These are phyloP conservation scores for Coelinius sp. DNA, from an alignment of 2,888 invertebrate species.

Conservation along the genomic window DNA sequence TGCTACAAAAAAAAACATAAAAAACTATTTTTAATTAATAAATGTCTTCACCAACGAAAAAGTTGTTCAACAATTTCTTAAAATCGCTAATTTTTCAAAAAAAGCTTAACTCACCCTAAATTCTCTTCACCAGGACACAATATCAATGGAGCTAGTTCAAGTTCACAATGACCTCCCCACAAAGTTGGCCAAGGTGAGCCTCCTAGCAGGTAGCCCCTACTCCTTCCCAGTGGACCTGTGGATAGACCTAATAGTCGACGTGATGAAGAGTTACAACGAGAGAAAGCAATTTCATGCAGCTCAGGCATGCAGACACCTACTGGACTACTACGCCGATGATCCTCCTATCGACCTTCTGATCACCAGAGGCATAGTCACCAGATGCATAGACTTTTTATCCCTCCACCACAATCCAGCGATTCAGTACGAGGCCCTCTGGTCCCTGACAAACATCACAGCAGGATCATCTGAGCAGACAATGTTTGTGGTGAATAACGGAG, in stretches of 20 bases:
- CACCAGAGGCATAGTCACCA: conserved; percentile 84
- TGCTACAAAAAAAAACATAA: too few relatives aligned
- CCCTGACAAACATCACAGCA: conserved; percentile 96
- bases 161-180: neutral
- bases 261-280: conserved; percentile 79
- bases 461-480: conserved; percentile 93
- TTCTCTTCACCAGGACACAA: neutral
- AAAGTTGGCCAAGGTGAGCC: neutral
- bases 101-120: too few relatives aligned
- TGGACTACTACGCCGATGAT: conserved; percentile 85
- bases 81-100: too few relatives aligned
- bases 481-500: conserved; percentile 87
- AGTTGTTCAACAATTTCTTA: too few relatives aligned
- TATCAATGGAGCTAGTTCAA: neutral
- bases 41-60: too few relatives aligned
- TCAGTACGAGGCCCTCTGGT: conserved; percentile 98
- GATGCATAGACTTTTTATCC: conserved; percentile 84
- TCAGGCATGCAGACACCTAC: conserved; percentile 87
- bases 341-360: conserved; percentile 94
- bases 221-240: conserved; percentile 71
- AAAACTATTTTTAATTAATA: too few relatives aligned
- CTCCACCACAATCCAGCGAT: conserved; percentile 79
- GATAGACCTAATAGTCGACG: conserved; percentile 81
- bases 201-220: neutral
- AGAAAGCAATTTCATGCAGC: conserved; percentile 79